These are phyloP conservation scores for Bufo bufo DNA, from an alignment of 2,113 vertebrate species.

Conservation along the genomic window DNA sequence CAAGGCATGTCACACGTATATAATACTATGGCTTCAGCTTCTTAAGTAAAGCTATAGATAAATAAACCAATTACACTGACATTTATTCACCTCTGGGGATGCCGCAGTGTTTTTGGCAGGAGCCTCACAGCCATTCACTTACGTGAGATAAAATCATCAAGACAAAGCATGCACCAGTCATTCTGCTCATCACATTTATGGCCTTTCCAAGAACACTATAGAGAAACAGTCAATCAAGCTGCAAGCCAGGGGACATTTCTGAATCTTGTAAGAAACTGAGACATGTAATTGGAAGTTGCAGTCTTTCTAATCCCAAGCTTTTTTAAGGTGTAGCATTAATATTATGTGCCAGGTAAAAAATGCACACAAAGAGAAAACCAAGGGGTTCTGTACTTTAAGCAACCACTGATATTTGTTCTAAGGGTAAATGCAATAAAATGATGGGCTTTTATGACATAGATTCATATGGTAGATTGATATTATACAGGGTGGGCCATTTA, in stretches of 20 bases:
- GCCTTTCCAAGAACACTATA: constrained; percentile 41
- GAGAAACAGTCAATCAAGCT: constrained; percentile 37
- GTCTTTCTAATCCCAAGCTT: not conserved
- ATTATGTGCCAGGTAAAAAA: too few species aligned
- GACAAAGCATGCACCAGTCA: constrained; percentile 52
- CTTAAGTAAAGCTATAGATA: constrained; percentile 42
- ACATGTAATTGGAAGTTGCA: not conserved
- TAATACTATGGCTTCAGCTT: constrained; percentile 38
- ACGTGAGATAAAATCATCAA: constrained; percentile 44
- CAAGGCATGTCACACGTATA: constrained; percentile 39
- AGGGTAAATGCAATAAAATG: not conserved
- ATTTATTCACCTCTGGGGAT: constrained; percentile 51
- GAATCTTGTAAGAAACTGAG: constrained; percentile 6
- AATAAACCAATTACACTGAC: constrained; percentile 52
- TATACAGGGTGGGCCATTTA: too few species aligned
- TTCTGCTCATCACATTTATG: constrained; percentile 55
- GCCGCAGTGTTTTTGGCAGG: constrained; percentile 46
- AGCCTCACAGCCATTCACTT: constrained; percentile 37
- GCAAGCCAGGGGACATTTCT: constrained; percentile 15
- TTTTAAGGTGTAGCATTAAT: not conserved
- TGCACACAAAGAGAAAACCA: not conserved
- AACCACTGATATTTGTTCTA: not conserved
- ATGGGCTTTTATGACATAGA: not conserved
- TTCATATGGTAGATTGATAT: not conserved
- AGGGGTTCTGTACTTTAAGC: not conserved